These are phyloP conservation scores for Nasonia oneida DNA, from an alignment of 2,888 invertebrate species.

Conservation along the genomic window DNA sequence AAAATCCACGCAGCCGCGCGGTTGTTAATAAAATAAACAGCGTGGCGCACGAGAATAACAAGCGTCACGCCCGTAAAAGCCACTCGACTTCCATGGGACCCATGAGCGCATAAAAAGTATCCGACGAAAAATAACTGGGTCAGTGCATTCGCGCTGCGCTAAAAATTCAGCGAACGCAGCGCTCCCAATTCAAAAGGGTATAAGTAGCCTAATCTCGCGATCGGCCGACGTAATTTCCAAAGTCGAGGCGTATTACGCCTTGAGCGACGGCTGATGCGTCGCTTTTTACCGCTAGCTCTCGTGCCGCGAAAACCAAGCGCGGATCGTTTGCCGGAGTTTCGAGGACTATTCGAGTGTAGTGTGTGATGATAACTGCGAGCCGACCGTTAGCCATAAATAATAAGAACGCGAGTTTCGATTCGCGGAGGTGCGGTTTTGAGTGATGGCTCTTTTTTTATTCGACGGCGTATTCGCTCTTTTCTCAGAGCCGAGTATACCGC, in stretches of 20 bases:
- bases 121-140: neutral
- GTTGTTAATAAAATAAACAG: constrained; percentile 6
- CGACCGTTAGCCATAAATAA: neutral
- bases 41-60: neutral
- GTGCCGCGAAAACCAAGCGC: constrained; percentile 31
- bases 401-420: neutral
- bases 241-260: constrained; percentile 4
- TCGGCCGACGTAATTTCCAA: neutral
- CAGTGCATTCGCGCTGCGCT: neutral
- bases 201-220: neutral
- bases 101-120: neutral
- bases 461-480: no score
- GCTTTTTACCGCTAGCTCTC: constrained; percentile 34
- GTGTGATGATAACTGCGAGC: no score
- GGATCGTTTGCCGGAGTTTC: neutral
- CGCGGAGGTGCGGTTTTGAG: neutral
- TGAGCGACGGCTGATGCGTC: neutral
- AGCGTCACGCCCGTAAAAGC: neutral
- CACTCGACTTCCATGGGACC: no score
- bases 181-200: neutral
- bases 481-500: no score
- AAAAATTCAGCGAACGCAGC: neutral
- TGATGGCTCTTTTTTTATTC: neutral
- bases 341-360: no score
- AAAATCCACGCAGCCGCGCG: neutral